A percentile compares a stretch with the other conserved stretches of the same genome.
These are phyloP conservation scores for Gobius niger DNA, from an alignment of 2,113 vertebrate genomes.

Conservation along the genomic window DNA sequence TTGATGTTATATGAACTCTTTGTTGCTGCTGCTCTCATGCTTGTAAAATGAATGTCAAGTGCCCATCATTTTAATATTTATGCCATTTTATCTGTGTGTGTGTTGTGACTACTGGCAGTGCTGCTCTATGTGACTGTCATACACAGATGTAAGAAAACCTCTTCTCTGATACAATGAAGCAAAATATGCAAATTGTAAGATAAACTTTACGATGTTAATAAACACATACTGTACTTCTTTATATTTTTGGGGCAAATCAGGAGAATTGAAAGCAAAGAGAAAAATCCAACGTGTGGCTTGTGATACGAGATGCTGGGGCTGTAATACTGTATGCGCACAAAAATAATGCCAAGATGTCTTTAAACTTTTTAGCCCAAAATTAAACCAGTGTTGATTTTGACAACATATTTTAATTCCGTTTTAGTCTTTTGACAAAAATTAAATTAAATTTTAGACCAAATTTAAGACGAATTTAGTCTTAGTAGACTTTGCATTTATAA, in stretches of 20 bases:
- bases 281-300: not conserved
- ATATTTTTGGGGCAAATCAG: not conserved
- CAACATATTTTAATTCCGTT: no score
- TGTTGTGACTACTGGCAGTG: constrained; percentile 3
- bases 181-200: not conserved
- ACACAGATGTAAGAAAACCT: not conserved
- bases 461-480: no score
- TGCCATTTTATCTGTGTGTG: constrained; percentile 5
- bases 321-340: not conserved
- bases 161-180: not conserved
- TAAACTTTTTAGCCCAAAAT: no score
- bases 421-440: no score
- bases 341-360: no score
- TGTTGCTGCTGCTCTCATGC: constrained; percentile 26
- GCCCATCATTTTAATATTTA: constrained; percentile 10
- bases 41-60: constrained; percentile 48
- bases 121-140: not conserved
- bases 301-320: not conserved
- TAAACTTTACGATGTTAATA: not conserved
- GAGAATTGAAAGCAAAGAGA: not conserved
- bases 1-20: not conserved
- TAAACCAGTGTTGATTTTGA: no score
- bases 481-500: no score
- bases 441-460: no score
- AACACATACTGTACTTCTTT: not conserved